Percentiles rank a stretch among this genome's conserved stretches.
These are phyloP conservation scores for Oscheius sp. DNA, from an alignment of 2,888 invertebrate species.

Conservation along the genomic window DNA sequence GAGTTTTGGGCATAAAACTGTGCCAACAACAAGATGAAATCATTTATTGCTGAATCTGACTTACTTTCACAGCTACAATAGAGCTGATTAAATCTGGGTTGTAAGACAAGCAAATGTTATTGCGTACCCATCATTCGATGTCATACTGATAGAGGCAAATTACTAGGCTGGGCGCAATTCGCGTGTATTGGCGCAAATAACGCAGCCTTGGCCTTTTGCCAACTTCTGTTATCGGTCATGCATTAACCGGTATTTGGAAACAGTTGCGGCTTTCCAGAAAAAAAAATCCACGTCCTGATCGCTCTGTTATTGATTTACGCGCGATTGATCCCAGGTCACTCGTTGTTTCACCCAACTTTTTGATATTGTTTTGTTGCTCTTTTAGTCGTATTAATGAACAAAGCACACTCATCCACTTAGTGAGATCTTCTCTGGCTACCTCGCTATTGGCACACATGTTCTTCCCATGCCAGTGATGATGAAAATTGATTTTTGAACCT, in stretches of 20 bases:
- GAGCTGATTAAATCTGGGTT: not conserved
- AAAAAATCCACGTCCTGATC: not conserved
- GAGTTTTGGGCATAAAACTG: not conserved
- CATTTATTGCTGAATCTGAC: not conserved
- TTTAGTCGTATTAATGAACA: slow-evolving; percentile 1
- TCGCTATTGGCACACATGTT: not conserved
- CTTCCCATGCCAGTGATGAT: too few species aligned
- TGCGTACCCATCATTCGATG: too few species aligned
- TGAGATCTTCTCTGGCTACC: not conserved
- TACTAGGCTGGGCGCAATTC: slow-evolving; percentile 23
- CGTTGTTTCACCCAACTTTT: not conserved
- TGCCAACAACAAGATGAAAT: slow-evolving; percentile 3
- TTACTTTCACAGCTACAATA: too few species aligned
- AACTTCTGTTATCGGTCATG: slow-evolving; percentile 29
- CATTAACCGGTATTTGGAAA: slow-evolving; percentile 6
- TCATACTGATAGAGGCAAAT: not conserved
- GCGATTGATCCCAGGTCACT: not conserved
- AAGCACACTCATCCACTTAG: not conserved
- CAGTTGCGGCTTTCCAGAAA: not conserved
- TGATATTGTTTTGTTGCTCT: not conserved
- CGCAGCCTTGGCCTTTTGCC: slow-evolving; percentile 24
- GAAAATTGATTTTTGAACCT: too few species aligned
- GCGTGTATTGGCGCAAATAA: slow-evolving; percentile 28
- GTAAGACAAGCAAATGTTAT: not conserved
- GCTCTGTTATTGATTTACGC: not conserved